Evolutionary conservation across 1,140 invertebrate species (phyloP).

Genomic region (Prorops nasuta): DNA sequence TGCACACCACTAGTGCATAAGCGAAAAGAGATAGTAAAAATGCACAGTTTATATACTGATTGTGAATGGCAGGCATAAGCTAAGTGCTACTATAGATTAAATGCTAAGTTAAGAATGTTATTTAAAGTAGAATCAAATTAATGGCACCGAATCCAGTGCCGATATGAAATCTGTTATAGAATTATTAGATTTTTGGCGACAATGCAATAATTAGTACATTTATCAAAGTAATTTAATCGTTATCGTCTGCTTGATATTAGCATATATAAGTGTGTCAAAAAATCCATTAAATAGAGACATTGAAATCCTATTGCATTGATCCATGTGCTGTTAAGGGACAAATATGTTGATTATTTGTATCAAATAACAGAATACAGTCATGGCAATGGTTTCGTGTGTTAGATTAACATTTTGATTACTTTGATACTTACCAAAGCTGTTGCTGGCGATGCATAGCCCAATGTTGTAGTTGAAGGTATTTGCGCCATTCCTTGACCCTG

Average conservation of each 20-base stretch:
- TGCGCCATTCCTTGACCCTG: constrained; percentile 58
- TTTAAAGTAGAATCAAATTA: too few relatives aligned
- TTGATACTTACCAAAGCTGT: constrained; percentile 49
- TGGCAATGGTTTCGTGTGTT: neutral
- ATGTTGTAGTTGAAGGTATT: constrained; percentile 45
- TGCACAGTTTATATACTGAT: too few relatives aligned
- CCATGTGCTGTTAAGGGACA: neutral
- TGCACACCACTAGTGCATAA: too few relatives aligned
- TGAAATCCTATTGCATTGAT: neutral
- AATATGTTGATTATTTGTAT: constrained; percentile 3
- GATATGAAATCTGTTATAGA: too few relatives aligned
- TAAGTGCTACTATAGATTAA: too few relatives aligned
- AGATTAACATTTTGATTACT: neutral
- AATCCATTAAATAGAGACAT: neutral
- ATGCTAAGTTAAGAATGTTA: too few relatives aligned
- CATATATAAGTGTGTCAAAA: constrained; percentile 7
- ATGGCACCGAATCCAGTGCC: too few relatives aligned
- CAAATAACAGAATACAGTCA: constrained; percentile 7
- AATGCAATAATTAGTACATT: neutral
- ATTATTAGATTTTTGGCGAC: too few relatives aligned
- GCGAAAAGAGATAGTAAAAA: too few relatives aligned
- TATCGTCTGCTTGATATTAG: neutral
- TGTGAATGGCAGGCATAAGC: too few relatives aligned
- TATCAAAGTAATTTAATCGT: neutral
- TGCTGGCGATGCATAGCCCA: constrained; percentile 45